Evolutionary conservation across 1,140 invertebrate genomes (phyloP).

Genomic region (Tachypleus tridentatus): DNA sequence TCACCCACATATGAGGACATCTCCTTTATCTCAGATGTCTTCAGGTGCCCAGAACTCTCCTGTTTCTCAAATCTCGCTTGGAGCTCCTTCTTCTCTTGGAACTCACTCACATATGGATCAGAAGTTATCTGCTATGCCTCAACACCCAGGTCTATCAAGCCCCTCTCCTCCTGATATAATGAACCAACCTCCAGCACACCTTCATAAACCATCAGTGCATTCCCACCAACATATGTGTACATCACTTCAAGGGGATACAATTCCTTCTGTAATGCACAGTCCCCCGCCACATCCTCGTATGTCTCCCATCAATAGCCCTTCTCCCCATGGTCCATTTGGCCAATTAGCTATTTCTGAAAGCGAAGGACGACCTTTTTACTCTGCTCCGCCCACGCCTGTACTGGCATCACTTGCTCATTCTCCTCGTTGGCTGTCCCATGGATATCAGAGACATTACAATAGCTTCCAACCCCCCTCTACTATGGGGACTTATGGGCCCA

Average conservation of each 20-base stretch:
- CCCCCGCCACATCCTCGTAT: neutral
- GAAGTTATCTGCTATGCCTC: conserved; percentile 7
- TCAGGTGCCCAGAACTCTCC: conserved; percentile 1
- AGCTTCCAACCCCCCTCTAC: conserved; percentile 16
- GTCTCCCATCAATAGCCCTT: conserved; percentile 4
- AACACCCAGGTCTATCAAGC: conserved; percentile 14
- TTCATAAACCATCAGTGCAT: neutral
- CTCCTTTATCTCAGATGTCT: too few relatives aligned
- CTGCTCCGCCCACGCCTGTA: conserved; percentile 20
- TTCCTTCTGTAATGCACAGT: neutral
- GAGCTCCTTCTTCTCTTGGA: conserved; percentile 16
- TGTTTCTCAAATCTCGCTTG: conserved; percentile 14
- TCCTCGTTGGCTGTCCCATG: conserved; percentile 19
- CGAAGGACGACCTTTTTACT: conserved; percentile 19
- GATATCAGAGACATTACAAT: conserved; percentile 15
- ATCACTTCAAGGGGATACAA: neutral
- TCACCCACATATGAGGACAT: conserved; percentile 3
- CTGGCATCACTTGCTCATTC: conserved; percentile 14
- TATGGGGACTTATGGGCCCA: conserved; percentile 10
- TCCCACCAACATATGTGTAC: neutral
- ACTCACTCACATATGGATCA: conserved; percentile 9
- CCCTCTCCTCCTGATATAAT: conserved; percentile 10
- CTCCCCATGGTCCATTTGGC: conserved; percentile 5
- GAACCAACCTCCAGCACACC: neutral
- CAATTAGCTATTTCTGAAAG: conserved; percentile 12